Percentiles rank a stretch among this genome's conserved stretches.
Evolutionary conservation across 2,888 invertebrate species (phyloP).

Genomic region (Xylota sylvarum): DNA sequence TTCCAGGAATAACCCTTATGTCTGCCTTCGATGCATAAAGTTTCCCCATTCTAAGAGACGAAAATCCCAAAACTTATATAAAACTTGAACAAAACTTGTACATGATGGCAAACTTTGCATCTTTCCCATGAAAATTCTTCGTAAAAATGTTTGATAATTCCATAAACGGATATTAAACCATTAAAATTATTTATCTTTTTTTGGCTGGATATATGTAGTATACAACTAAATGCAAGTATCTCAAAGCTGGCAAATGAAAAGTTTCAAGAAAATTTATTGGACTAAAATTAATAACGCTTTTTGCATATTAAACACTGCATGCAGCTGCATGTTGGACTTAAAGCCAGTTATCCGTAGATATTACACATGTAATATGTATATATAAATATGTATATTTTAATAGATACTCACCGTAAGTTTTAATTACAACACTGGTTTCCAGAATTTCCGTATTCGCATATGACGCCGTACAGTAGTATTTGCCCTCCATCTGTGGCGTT

Average conservation of each 20-base stretch:
- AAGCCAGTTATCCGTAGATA: constrained; percentile 4
- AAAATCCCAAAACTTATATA: constrained; percentile 53
- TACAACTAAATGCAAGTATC: constrained; percentile 17
- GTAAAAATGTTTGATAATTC: constrained; percentile 55
- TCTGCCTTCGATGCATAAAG: constrained; percentile 54
- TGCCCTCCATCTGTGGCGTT: constrained; percentile 91
- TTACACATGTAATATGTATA: background rate
- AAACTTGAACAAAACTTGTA: constrained; percentile 48
- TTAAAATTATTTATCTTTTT: constrained; percentile 71
- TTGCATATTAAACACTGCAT: constrained; percentile 21
- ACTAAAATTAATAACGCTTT: constrained; percentile 57
- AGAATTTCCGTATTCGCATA: constrained; percentile 90
- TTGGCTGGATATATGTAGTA: background rate
- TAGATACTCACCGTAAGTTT: constrained; percentile 88
- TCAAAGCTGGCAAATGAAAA: constrained; percentile 3
- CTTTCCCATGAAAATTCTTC: background rate
- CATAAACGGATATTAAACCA: constrained; percentile 75
- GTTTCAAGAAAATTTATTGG: constrained; percentile 46
- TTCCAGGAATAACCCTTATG: constrained; percentile 27
- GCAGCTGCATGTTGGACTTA: constrained; percentile 22
- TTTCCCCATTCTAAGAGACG: constrained; percentile 64
- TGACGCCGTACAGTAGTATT: constrained; percentile 92
- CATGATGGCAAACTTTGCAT: constrained; percentile 57
- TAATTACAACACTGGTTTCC: constrained; percentile 88
- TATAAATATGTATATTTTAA: constrained; percentile 78